A percentile compares a stretch with the other conserved stretches of the same genome.
Conservation (phyloP, 2,888 invertebrate genomes). For the Pomacea canaliculata region DNA sequence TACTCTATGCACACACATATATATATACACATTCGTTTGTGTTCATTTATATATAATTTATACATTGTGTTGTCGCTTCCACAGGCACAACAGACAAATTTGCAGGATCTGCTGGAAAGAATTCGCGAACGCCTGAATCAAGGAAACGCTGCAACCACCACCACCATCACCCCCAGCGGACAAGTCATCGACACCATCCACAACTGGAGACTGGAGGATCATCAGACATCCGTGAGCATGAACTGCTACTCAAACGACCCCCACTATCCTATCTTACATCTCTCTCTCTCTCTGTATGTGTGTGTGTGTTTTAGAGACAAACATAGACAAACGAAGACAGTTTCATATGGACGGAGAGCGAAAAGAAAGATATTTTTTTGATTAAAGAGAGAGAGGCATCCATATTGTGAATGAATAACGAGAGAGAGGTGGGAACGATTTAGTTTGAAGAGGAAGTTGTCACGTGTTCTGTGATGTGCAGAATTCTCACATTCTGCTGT, state of each 20-base stretch:
- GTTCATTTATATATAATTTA: too few relatives aligned
- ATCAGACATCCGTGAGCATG: constrained; percentile 6
- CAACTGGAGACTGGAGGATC: constrained; percentile 11
- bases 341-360: too few relatives aligned
- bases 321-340: too few relatives aligned
- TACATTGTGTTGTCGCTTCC: neutral
- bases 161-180: neutral
- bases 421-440: neutral
- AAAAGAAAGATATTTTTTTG: too few relatives aligned
- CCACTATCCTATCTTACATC: neutral
- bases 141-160: too few relatives aligned
- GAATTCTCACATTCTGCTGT: constrained; percentile 8
- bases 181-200: constrained; percentile 11
- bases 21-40: too few relatives aligned
- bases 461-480: neutral
- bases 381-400: too few relatives aligned
- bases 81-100: constrained; percentile 1
- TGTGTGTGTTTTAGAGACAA: neutral
- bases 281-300: neutral
- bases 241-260: neutral
- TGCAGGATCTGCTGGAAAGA: neutral
- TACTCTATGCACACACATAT: too few relatives aligned
- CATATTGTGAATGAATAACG: too few relatives aligned
- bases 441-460: neutral
- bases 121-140: constrained; percentile 6